Percentiles rank a stretch among this genome's conserved stretches.
Conservation (phyloP, 2,113 vertebrate species). For the Leucosticte australis region DNA sequence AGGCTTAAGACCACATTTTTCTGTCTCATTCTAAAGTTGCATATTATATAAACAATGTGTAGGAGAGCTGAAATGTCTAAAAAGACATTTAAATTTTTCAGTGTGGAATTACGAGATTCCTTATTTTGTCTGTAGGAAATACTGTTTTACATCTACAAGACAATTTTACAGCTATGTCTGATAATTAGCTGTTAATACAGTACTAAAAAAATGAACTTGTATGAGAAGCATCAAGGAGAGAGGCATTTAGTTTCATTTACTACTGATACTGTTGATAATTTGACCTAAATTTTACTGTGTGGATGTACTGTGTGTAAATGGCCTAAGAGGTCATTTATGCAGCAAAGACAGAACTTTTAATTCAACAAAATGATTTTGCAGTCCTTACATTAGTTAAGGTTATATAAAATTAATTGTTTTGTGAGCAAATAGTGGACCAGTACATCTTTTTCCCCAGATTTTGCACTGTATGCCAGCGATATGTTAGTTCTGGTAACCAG, state of each 20-base stretch:
- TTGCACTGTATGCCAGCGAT: slow-evolving; percentile 84
- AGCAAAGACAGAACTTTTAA: not conserved
- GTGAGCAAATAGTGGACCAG: not conserved
- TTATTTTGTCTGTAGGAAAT: not conserved
- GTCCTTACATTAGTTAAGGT: not conserved
- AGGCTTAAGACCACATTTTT: not conserved
- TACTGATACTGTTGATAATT: not conserved
- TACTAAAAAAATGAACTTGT: not conserved
- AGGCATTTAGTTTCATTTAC: not conserved
- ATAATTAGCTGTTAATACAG: not conserved
- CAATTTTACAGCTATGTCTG: not conserved
- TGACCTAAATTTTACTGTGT: not conserved
- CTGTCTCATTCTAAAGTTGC: not conserved
- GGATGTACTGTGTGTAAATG: not conserved
- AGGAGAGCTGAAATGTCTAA: not conserved
- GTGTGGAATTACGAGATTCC: not conserved
- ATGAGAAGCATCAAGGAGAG: not conserved
- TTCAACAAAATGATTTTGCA: not conserved
- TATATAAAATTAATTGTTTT: not conserved
- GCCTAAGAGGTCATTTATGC: not conserved
- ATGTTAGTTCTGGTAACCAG: slow-evolving; percentile 83
- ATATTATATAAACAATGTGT: not conserved
- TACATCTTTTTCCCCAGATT: slow-evolving; percentile 73
- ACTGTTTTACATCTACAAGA: accelerated
- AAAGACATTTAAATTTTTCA: not conserved